Conservation (phyloP, 2,113 vertebrate species). For the Fulica atra region DNA sequence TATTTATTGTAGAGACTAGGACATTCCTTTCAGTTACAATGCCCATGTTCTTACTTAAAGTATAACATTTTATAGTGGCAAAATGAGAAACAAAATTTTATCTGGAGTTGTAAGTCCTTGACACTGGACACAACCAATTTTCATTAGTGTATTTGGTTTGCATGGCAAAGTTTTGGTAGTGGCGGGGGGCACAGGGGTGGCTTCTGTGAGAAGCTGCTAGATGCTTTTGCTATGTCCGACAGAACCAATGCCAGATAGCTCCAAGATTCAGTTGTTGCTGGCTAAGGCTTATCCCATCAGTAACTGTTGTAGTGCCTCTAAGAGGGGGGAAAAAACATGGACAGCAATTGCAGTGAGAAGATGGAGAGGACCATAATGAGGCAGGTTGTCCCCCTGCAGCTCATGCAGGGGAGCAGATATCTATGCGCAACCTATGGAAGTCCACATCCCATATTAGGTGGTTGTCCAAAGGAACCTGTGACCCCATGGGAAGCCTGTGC, state of each 20-base stretch:
- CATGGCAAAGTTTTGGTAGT: too few relatives aligned
- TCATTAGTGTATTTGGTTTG: too few relatives aligned
- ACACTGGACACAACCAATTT: neutral
- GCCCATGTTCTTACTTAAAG: neutral
- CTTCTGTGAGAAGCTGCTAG: too few relatives aligned
- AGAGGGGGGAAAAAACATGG: too few relatives aligned
- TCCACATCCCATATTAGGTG: fast-evolving
- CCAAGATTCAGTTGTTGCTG: too few relatives aligned
- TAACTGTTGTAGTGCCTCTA: too few relatives aligned
- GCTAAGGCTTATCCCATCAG: too few relatives aligned
- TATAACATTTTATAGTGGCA: neutral
- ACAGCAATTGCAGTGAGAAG: too few relatives aligned
- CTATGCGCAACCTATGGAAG: neutral
- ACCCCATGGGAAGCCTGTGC: fast-evolving
- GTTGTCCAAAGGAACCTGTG: neutral
- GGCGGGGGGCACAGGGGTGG: too few relatives aligned
- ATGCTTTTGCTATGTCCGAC: too few relatives aligned
- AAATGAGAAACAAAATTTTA: neutral
- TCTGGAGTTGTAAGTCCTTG: neutral
- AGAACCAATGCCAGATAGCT: too few relatives aligned
- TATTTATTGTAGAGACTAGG: neutral
- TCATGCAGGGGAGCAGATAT: neutral
- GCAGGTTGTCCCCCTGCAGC: neutral
- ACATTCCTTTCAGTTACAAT: neutral
- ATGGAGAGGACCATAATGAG: too few relatives aligned